Evolutionary conservation across 2,113 vertebrate genomes (phyloP).

Genomic region (Limanda limanda): DNA sequence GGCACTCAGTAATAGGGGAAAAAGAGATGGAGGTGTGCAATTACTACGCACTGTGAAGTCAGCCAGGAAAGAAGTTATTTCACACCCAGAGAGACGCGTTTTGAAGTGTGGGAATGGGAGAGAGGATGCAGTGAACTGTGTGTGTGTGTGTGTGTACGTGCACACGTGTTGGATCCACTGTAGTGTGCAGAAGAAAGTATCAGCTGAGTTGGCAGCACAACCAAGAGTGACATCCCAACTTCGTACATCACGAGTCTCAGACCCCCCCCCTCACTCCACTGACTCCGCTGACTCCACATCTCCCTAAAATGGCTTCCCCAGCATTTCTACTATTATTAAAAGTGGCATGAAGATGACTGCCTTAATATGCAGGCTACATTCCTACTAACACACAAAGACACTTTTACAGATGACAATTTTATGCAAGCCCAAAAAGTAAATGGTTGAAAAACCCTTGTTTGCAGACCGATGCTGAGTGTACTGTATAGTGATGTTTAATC

Average conservation of each 20-base stretch:
- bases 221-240: constrained; percentile 69
- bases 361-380: constrained; percentile 36
- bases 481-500: background rate
- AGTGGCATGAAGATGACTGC: constrained; percentile 63
- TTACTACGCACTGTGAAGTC: constrained; percentile 57
- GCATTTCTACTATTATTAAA: constrained; percentile 59
- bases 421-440: constrained; percentile 21
- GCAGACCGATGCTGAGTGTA: background rate
- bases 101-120: constrained; percentile 54
- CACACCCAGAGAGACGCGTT: constrained; percentile 51
- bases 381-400: constrained; percentile 34
- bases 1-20: constrained; percentile 13
- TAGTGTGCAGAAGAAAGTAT: constrained; percentile 56
- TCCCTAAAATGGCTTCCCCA: constrained; percentile 53
- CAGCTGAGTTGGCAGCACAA: constrained; percentile 70
- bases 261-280: background rate
- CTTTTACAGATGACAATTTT: constrained; percentile 29
- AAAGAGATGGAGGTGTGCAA: constrained; percentile 52
- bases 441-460: background rate
- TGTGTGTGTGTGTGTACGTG: constrained; percentile 17
- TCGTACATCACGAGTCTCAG: constrained; percentile 52
- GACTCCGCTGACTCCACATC: constrained; percentile 60
- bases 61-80: constrained; percentile 63
- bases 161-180: constrained; percentile 35
- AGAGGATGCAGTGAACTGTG: constrained; percentile 4